Evolutionary conservation across 1,140 invertebrate genomes (phyloP).

Genomic region (Hycleus cichorii): DNA sequence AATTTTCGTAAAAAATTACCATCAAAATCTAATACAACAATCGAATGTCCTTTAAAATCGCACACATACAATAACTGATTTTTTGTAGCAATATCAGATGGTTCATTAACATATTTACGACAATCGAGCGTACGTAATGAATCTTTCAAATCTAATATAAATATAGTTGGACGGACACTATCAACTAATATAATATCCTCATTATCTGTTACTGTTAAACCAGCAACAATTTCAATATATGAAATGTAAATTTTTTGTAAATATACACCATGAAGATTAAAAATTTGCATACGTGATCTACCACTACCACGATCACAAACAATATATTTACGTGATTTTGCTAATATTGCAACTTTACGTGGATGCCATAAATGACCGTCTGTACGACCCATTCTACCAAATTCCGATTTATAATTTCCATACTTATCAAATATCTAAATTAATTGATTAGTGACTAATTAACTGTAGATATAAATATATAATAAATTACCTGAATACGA

Average conservation of each 20-base stretch:
- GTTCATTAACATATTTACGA: background rate
- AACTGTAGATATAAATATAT: no score
- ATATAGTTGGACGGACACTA: constrained; percentile 7
- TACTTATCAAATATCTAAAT: constrained; percentile 6
- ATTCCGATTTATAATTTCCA: background rate
- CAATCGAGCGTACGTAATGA: constrained; percentile 3
- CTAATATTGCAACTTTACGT: constrained; percentile 3
- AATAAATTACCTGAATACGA: background rate
- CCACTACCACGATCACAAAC: constrained; percentile 9
- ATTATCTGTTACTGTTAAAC: background rate
- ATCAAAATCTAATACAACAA: constrained; percentile 1
- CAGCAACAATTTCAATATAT: constrained; percentile 6
- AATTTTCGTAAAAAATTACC: background rate
- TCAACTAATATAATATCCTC: constrained; percentile 3
- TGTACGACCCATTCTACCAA: constrained; percentile 1
- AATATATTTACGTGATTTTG: background rate
- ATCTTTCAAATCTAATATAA: constrained; percentile 1
- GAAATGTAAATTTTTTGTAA: constrained; percentile 1
- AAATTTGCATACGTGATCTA: constrained; percentile 6
- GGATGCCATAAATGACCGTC: constrained; percentile 8
- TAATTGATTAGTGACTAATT: background rate
- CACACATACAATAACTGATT: background rate
- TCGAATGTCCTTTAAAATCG: constrained; percentile 2
- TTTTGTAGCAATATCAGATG: background rate
- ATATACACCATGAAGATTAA: background rate